Conservation (phyloP, 1,140 invertebrate species). For the Cydia strobilella region DNA sequence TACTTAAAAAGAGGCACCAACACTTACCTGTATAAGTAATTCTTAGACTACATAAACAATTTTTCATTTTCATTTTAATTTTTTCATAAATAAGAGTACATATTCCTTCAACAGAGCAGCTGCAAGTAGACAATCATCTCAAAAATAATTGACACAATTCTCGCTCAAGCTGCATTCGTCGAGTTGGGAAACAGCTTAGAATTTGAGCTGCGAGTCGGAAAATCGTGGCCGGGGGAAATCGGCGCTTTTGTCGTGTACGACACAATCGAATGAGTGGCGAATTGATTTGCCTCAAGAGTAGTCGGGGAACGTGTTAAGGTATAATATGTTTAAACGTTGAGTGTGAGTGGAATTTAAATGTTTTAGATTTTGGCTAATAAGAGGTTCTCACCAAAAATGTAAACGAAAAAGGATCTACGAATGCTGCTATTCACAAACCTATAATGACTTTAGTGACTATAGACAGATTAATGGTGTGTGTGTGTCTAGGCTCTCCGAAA, state of each 20-base stretch:
- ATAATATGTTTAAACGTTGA: constrained; percentile 17
- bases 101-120: neutral
- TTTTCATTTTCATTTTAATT: no score
- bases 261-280: constrained; percentile 32
- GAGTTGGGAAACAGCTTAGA: constrained; percentile 10
- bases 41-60: no score
- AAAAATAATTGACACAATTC: constrained; percentile 25
- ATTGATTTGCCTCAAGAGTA: constrained; percentile 16
- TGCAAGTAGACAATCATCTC: constrained; percentile 25
- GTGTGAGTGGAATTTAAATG: neutral
- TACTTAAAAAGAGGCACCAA: no score
- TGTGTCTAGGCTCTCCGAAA: no score
- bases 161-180: constrained; percentile 8
- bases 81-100: neutral
- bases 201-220: constrained; percentile 34
- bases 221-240: constrained; percentile 32
- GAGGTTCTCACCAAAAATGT: no score
- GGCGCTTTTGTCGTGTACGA: constrained; percentile 10
- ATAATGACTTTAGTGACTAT: no score
- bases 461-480: no score
- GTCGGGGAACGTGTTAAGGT: neutral
- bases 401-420: no score
- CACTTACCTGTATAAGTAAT: no score
- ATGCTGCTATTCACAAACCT: no score
- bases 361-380: neutral